Base-by-base conservation (phyloP, 2,113 vertebrate species). In the Protobothrops flavoviridis region DNA sequence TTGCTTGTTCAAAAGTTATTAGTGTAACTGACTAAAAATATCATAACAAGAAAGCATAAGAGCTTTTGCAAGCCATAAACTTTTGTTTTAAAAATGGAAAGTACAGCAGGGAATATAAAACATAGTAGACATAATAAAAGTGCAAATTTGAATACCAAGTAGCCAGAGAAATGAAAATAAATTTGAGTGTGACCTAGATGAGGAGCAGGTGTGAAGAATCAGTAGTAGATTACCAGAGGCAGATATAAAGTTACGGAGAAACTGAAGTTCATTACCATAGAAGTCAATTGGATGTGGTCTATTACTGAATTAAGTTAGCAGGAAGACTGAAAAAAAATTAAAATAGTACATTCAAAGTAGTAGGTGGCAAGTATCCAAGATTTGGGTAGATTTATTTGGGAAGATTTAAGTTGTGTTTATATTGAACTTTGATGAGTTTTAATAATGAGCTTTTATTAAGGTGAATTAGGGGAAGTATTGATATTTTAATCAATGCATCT, bases 161-260 rank as follows among this genome's bases (percentile, higher is more conserved):
- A 87, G 88, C 90, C 90, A 91, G 52, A 91, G 85, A 93, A 91
- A 93, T 91, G 91, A 91, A 93, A 93, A 93, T 93, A 90, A 93
- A 90, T 93, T 52, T 90, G 61, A 90, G 92, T 90, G 48, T 93
- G 90, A 26, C 92, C 53, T 90, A 86, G 92, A 89, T 93, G 89
- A 93, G 56, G 89, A 93, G 89, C 92, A 90, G 92, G 92, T 93
- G 81, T 93, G 89, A 64, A 81, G 93, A 89, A 91, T 94, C 88
- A 93, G 93, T 86, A 48, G 86, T 56, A 93, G 92, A 93, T 90
- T 93, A 64, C 15, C 7, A 85, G 55, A 91, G 81, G 93, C 45
- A 61, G 88, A 92, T 94, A 88, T 48, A 86, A 57, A 13, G 92
- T 92, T 92, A 92, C 1, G 13, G 74, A 55, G 89, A 90, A 91